A percentile compares a stretch with the other conserved stretches of the same genome.
Conservation (phyloP, 2,113 vertebrate species). For the Dissostichus mawsoni region DNA sequence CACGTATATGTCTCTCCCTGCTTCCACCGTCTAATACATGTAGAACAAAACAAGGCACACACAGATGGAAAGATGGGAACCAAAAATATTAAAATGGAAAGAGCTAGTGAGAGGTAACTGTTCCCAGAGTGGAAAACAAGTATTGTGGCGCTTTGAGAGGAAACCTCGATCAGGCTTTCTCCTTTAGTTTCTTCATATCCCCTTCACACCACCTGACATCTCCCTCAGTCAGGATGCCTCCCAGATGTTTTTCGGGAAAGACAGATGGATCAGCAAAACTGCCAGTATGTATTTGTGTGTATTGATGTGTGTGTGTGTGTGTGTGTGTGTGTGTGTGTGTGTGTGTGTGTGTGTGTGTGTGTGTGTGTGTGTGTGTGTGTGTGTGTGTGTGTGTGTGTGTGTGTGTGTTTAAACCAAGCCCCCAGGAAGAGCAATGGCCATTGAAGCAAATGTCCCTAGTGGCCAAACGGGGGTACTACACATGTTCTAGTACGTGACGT, state of each 20-base stretch:
- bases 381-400: not conserved
- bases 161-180: conserved; percentile 41
- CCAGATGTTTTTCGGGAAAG: conserved; percentile 30
- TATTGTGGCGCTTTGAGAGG: conserved; percentile 18
- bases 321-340: too few relatives aligned
- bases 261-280: conserved; percentile 11
- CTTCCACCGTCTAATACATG: too few relatives aligned
- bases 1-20: too few relatives aligned
- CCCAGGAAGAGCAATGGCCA: too few relatives aligned
- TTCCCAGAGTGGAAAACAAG: conserved; percentile 25
- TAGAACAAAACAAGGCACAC: not conserved
- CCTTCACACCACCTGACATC: conserved; percentile 23
- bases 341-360: too few relatives aligned
- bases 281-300: not conserved
- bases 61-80: not conserved
- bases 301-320: too few relatives aligned
- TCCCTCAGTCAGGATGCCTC: conserved; percentile 11
- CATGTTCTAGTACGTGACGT: too few relatives aligned
- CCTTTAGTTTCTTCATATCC: conserved; percentile 24
- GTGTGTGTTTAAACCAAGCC: not conserved
- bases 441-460: too few relatives aligned
- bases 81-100: conserved; percentile 38
- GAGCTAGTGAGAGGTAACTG: conserved; percentile 4
- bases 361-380: not conserved
- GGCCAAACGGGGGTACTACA: too few relatives aligned